Base-by-base conservation (phyloP, 2,888 invertebrate genomes). In the Drosophila nigricruria region DNA sequence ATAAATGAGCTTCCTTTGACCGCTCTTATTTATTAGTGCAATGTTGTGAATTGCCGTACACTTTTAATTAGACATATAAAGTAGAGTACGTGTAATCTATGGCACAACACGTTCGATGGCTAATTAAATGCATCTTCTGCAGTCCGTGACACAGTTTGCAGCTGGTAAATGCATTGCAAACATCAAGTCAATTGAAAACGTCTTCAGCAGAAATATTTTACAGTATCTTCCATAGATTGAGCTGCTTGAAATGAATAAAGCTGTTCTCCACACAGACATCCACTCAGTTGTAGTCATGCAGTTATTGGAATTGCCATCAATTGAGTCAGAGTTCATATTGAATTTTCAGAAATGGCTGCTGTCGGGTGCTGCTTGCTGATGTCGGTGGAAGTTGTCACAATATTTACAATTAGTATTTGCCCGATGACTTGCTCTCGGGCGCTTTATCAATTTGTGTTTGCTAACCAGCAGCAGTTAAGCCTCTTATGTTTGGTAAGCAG, bases 401-500 rank as follows among this genome's bases (percentile, higher is more conserved):
- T 71, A 49, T 70, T 85, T 75, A 56, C 72, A 67, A 71, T 72
- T 72, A 73, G 67, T 70, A 70, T 76, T 68, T 71, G 81, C 54
- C 59, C 74, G 63, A 62, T 71, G 70, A 77, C 74, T 82, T 85
- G 82, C 71, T 62, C 58, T 50, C 30, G 56, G 53, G 56, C 66
- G 36, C 69, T 85, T 77, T 68, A 65, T 77, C 70, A 62, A 50
- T 50, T 70, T 70, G 36, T 75, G 67, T 61, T 82, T 64, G 71
- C 50, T 63, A 73, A 82, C 70, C 57, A 43, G 47, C 63, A 79
- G 66, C 59, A 74, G 70, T 71, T 71, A 89, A 84, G 78, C 70
- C 70, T 67, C 65, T 81, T 79, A 84, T 27, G 23, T 20, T 2
- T n/a, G 38, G 6, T 34, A n/a, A n/a, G n/a, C n/a, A n/a, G n/a